These are phyloP conservation scores for Irena cyanogastra DNA, from an alignment of 2,113 vertebrate genomes.

Conservation along the genomic window DNA sequence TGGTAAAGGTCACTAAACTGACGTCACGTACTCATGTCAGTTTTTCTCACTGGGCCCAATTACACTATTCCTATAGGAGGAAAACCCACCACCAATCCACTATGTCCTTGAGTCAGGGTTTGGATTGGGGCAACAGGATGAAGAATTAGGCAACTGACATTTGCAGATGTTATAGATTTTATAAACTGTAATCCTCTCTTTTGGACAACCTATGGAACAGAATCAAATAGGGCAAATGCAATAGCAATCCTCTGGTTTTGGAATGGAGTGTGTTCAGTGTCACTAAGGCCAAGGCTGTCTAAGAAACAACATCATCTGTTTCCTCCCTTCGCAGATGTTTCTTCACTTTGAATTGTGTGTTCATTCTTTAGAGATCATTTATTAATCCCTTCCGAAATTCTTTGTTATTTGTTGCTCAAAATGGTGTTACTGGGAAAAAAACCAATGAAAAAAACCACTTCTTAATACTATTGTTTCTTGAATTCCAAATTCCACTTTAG, in stretches of 20 bases:
- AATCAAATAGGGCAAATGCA: not conserved
- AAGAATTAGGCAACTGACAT: not conserved
- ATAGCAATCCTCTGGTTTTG: not conserved
- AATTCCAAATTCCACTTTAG: not conserved
- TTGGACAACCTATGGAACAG: not conserved
- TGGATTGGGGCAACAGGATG: not conserved
- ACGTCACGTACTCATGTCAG: not conserved
- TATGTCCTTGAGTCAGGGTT: not conserved
- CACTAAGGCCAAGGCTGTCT: not conserved
- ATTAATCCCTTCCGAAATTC: not conserved
- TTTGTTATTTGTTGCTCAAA: not conserved
- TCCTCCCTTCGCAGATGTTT: not conserved
- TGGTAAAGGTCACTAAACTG: not conserved
- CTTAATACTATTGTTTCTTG: not conserved
- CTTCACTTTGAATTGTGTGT: not conserved
- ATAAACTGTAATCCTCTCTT: not conserved
- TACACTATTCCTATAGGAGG: not conserved
- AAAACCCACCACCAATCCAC: not conserved
- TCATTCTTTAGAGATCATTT: not conserved
- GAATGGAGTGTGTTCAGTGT: not conserved
- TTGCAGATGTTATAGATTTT: not conserved
- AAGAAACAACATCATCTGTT: not conserved
- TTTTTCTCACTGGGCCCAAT: not conserved
- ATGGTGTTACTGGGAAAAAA: not conserved
- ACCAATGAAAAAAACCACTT: not conserved